Percentiles rank a stretch among this genome's conserved stretches.
phyloP scores from a whole-genome alignment of 2,888 invertebrate species.

The Melipona beecheii region DNA sequence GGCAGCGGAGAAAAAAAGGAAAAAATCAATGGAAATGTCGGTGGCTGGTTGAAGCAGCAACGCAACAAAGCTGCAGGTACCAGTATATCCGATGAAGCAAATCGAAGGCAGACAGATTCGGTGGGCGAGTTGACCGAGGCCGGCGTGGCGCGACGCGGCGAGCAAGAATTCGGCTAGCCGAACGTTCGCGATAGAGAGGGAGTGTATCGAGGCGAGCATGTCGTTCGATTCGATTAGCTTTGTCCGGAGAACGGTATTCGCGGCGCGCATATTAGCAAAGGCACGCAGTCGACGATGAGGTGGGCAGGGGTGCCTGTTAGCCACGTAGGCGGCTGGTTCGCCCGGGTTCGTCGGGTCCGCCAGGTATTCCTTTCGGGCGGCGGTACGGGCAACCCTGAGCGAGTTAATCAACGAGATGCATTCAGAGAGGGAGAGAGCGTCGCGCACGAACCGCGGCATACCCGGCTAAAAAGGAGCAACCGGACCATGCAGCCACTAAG shows the following conservation, averaged over 20 bases:
- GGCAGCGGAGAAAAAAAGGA: background rate
- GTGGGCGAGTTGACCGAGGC: background rate
- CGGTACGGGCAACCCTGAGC: constrained; percentile 60
- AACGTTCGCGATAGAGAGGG: background rate
- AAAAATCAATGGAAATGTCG: background rate
- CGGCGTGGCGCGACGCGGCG: background rate
- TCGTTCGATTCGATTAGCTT: constrained; percentile 72
- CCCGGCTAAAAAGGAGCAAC: constrained; percentile 46
- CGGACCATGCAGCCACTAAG: constrained; percentile 38
- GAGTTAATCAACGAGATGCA: constrained; percentile 78
- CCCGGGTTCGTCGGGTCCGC: constrained; percentile 48
- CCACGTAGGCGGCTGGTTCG: background rate
- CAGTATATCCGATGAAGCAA: constrained; percentile 16
- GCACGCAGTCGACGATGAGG: constrained; percentile 58
- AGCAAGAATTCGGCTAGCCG: constrained; percentile 39
- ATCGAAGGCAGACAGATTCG: background rate
- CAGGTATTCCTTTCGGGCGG: constrained; percentile 69
- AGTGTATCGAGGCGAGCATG: constrained; percentile 60
- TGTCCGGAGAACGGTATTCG: constrained; percentile 69
- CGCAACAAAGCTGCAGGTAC: constrained; percentile 4
- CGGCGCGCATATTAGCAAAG: constrained; percentile 70
- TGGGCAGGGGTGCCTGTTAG: background rate
- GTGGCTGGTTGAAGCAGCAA: too few relatives aligned
- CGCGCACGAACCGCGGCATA: constrained; percentile 42
- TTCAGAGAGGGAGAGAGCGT: constrained; percentile 58